These are phyloP conservation scores for Synanthedon myopaeformis DNA, from an alignment of 2,888 invertebrate species.

Conservation along the genomic window DNA sequence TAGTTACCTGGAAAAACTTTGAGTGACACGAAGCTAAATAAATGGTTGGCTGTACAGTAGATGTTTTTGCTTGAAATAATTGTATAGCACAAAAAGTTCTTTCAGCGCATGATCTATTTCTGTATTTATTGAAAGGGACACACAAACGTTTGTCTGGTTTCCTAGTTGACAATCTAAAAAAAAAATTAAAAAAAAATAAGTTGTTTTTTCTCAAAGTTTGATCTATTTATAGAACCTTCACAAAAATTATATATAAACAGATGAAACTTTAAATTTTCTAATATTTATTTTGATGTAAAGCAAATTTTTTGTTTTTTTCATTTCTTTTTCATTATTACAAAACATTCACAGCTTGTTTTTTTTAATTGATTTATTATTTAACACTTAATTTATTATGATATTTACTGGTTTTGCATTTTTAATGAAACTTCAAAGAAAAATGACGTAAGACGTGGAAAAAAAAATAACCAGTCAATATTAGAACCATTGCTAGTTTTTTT, in stretches of 20 bases:
- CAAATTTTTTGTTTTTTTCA: constrained; percentile 17
- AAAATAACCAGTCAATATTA: background rate
- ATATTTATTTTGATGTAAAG: too few relatives aligned
- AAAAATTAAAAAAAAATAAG: constrained; percentile 67
- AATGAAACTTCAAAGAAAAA: background rate
- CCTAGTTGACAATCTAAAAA: constrained; percentile 51
- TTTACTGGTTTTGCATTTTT: constrained; percentile 4
- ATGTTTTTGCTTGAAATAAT: constrained; percentile 49
- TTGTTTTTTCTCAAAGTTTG: constrained; percentile 37
- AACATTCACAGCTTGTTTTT: constrained; percentile 15
- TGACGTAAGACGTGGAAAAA: background rate
- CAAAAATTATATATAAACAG: too few relatives aligned
- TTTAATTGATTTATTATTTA: constrained; percentile 19
- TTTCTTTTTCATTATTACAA: constrained; percentile 32
- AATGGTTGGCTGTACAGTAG: constrained; percentile 59
- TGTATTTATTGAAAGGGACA: constrained; percentile 15
- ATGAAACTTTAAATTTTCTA: too few relatives aligned
- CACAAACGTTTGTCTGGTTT: constrained; percentile 23
- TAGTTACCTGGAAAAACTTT: constrained; percentile 21
- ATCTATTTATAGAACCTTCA: constrained; percentile 8
- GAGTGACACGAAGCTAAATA: constrained; percentile 28
- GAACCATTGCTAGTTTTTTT: background rate
- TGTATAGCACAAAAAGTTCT: constrained; percentile 36
- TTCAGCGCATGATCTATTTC: constrained; percentile 12
- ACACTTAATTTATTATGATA: constrained; percentile 29